Conservation (phyloP, 35 echinoderm and acorn worm genomes). For the Nesometra sesokonis region DNA sequence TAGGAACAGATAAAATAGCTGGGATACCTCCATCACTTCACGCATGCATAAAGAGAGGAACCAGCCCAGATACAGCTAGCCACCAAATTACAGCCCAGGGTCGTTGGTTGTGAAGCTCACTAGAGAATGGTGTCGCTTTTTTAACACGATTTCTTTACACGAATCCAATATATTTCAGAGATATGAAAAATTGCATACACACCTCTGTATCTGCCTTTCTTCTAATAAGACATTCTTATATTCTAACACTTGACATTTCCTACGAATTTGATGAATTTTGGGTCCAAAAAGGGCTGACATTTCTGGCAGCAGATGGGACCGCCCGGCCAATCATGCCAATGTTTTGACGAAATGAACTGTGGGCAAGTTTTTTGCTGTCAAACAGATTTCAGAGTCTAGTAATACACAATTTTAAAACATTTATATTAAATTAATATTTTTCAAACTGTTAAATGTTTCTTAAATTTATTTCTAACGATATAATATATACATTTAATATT, state of each 20-base stretch:
- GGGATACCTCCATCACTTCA: background rate
- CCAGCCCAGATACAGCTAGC: background rate
- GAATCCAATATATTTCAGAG: background rate
- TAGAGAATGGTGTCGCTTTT: background rate
- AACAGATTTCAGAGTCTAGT: background rate
- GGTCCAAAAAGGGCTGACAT: background rate
- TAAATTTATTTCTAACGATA: too few relatives aligned
- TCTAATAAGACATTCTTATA: background rate
- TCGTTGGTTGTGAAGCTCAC: background rate
- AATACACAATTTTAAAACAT: background rate
- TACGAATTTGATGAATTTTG: background rate
- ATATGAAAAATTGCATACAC: background rate
- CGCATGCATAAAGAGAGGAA: background rate
- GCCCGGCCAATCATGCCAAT: background rate
- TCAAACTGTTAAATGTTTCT: too few relatives aligned
- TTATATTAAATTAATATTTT: background rate
- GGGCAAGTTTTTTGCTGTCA: background rate
- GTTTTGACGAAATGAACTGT: background rate
- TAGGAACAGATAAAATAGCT: background rate
- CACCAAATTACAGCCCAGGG: background rate
- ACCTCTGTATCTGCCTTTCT: background rate
- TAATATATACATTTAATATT: too few relatives aligned
- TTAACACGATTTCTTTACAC: background rate
- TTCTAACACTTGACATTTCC: background rate
- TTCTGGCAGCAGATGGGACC: background rate